Conservation (phyloP, 2,113 vertebrate genomes). For the Hyperoodon ampullatus region DNA sequence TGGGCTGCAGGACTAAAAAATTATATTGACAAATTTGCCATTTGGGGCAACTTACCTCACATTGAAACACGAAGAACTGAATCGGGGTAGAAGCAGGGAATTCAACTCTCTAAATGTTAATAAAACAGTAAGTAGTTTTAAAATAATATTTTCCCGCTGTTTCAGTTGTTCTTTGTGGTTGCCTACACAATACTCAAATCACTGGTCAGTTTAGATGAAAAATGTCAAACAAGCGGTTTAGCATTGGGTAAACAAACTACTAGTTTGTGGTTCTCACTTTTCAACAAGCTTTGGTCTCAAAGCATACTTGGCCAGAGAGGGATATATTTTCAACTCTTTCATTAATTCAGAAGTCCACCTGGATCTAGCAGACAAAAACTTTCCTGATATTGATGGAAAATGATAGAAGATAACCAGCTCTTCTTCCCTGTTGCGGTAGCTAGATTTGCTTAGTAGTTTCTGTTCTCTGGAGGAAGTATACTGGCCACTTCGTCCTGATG, state of each 20-base stretch:
- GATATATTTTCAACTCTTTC: not conserved
- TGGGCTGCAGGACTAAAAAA: not conserved
- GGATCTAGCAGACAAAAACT: not conserved
- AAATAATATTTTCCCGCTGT: not conserved
- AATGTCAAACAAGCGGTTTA: slow-evolving; percentile 1
- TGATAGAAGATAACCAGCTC: not conserved
- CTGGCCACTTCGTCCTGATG: not conserved
- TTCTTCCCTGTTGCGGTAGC: not conserved
- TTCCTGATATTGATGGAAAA: not conserved
- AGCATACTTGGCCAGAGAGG: not conserved
- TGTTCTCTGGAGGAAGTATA: not conserved
- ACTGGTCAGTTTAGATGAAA: not conserved
- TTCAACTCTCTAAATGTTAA: not conserved
- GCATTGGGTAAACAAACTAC: not conserved
- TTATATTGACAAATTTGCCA: slow-evolving; percentile 17
- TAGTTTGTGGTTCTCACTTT: slow-evolving; percentile 10
- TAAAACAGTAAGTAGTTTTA: slow-evolving; percentile 1
- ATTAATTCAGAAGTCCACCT: not conserved
- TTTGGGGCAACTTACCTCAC: not conserved
- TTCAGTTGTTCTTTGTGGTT: slow-evolving; percentile 8
- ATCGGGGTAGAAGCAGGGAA: not conserved
- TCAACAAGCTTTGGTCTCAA: not conserved
- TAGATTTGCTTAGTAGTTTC: not conserved
- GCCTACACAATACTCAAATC: slow-evolving; percentile 8
- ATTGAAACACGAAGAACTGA: not conserved